Percentiles rank a stretch among this genome's conserved stretches.
phyloP scores from a whole-genome alignment of 2,797 vertebrate genomes.

The Molossus molossus region DNA sequence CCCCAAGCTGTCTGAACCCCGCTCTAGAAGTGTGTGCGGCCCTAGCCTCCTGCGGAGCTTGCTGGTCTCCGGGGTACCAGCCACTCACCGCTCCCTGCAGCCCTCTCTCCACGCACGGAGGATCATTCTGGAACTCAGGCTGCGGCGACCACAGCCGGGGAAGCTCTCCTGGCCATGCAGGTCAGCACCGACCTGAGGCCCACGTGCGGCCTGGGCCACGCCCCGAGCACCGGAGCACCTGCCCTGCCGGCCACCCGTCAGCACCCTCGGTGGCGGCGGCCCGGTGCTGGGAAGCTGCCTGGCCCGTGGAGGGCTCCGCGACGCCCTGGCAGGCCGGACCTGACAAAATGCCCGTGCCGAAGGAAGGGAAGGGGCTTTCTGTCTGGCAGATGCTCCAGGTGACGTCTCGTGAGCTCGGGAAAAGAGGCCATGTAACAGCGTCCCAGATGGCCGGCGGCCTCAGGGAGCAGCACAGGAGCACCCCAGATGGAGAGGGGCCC shows the following conservation, averaged over 20 bases:
- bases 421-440: accelerated
- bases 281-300: background rate
- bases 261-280: background rate
- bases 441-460: accelerated
- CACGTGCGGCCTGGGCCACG: accelerated
- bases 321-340: background rate
- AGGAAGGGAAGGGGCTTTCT: background rate
- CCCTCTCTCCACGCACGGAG: accelerated
- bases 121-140: background rate
- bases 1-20: too few relatives aligned
- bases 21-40: background rate
- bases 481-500: accelerated
- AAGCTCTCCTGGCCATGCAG: accelerated
- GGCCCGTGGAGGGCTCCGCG: accelerated
- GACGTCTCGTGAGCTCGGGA: accelerated
- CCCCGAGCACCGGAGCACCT: accelerated
- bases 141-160: background rate
- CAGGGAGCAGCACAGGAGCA: background rate
- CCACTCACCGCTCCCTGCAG: background rate
- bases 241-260: background rate
- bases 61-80: background rate
- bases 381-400: background rate
- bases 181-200: too few relatives aligned
- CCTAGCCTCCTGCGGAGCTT: too few relatives aligned
- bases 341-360: background rate